A percentile compares a stretch with the other conserved stretches of the same genome.
phyloP scores from a whole-genome alignment of 1,140 invertebrate genomes.

The Scaptodrosophila lebanonensis region DNA sequence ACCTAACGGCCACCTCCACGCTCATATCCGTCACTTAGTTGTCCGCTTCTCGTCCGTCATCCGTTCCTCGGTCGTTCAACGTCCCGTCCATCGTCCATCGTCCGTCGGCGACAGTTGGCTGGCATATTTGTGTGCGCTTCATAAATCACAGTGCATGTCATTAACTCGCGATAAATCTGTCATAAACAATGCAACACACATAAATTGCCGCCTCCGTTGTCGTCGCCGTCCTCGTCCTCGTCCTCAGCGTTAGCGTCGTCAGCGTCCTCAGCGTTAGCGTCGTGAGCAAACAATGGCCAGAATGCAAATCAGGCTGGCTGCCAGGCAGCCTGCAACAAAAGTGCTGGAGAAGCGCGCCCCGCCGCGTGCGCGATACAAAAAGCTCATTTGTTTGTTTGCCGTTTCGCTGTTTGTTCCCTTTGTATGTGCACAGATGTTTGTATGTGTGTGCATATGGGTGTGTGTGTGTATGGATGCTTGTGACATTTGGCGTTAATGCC shows the following conservation, averaged over 20 bases:
- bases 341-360: conserved; percentile 3
- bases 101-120: conserved; percentile 13
- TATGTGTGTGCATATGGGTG: neutral
- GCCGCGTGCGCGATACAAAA: conserved; percentile 32
- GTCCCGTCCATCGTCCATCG: neutral
- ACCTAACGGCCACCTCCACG: neutral
- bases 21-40: too few relatives aligned
- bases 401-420: conserved; percentile 11
- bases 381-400: conserved; percentile 29
- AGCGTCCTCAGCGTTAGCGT: too few relatives aligned
- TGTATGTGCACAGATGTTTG: conserved; percentile 4
- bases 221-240: too few relatives aligned
- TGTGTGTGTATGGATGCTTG: too few relatives aligned
- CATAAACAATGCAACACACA: conserved; percentile 69
- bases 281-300: conserved; percentile 51
- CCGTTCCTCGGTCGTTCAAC: neutral
- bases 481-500: conserved; percentile 16
- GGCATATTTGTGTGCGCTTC: conserved; percentile 41
- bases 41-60: neutral
- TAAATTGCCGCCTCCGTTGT: conserved; percentile 58
- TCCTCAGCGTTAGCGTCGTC: too few relatives aligned
- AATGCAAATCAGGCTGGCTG: conserved; percentile 57
- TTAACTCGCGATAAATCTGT: conserved; percentile 69
- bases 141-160: conserved; percentile 66
- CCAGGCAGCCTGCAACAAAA: conserved; percentile 16